phyloP scores from a whole-genome alignment of 92 coral and sea anemone species.

The Epizoanthus fatuus region DNA sequence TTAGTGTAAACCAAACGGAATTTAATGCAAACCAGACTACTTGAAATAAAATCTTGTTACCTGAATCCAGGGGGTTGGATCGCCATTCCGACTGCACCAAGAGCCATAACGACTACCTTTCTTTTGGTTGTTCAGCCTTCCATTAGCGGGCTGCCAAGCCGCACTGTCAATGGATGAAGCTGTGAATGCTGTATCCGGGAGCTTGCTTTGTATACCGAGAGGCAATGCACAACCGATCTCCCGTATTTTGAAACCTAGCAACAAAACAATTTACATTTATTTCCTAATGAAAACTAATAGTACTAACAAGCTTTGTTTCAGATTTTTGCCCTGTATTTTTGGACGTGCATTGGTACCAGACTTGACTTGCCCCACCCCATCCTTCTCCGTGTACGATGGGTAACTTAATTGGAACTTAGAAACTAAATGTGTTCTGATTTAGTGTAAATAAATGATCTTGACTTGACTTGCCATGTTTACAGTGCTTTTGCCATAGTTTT shows the following conservation, averaged over 20 bases:
- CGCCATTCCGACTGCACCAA: slow-evolving; percentile 27
- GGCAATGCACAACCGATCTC: slow-evolving; percentile 37
- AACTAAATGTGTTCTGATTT: no score
- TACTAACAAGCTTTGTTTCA: background rate
- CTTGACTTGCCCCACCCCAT: no score
- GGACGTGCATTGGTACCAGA: no score
- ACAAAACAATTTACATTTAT: background rate
- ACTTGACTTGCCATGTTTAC: no score
- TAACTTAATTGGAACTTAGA: no score
- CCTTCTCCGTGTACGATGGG: background rate
- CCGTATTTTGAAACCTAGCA: slow-evolving; percentile 12
- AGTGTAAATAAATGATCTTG: no score
- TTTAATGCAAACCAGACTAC: no score
- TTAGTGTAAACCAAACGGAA: no score
- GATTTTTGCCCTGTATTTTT: no score
- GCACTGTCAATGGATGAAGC: background rate
- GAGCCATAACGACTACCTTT: slow-evolving; percentile 3
- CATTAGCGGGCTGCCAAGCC: slow-evolving; percentile 9
- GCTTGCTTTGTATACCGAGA: slow-evolving; percentile 35
- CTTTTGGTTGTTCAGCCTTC: slow-evolving; percentile 7
- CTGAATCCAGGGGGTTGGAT: slow-evolving; percentile 37
- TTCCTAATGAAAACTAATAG: background rate
- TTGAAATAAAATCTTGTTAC: background rate
- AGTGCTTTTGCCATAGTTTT: no score
- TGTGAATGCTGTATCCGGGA: slow-evolving; percentile 19